Evolutionary conservation across 1,140 invertebrate species (phyloP).

Genomic region (Philotrypesis tridentata): DNA sequence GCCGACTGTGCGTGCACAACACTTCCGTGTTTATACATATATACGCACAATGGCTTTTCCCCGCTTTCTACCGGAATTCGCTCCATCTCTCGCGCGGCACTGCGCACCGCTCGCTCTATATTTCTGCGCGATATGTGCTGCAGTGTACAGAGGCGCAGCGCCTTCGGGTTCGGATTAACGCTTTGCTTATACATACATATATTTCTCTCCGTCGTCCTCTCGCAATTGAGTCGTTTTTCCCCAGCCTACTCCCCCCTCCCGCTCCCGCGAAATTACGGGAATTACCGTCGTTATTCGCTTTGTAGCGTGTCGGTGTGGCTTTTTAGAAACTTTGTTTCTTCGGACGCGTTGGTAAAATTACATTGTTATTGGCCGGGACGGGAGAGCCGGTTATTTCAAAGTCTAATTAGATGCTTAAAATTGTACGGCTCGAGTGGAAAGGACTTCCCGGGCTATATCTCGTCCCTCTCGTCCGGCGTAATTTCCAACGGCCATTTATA

Average conservation of each 20-base stretch:
- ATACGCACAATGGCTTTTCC: slow-evolving; percentile 14
- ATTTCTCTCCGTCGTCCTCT: not conserved
- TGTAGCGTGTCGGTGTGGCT: not conserved
- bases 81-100: not conserved
- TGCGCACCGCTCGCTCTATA: not conserved
- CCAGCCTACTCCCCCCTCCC: no score
- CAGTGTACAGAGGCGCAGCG: no score
- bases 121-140: no score
- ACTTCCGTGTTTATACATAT: not conserved
- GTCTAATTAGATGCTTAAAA: not conserved
- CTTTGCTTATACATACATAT: no score
- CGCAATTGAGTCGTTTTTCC: slow-evolving; percentile 36
- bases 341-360: not conserved
- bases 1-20: not conserved
- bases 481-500: no score
- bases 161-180: no score
- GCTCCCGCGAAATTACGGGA: slow-evolving; percentile 48
- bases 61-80: slow-evolving; percentile 17
- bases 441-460: no score
- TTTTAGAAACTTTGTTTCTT: slow-evolving; percentile 34
- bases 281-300: not conserved
- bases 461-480: no score
- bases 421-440: not conserved
- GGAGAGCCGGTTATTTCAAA: no score
- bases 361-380: no score